These are phyloP conservation scores for Amphiduros pacificus DNA, from an alignment of 2,888 invertebrate species.

Conservation along the genomic window DNA sequence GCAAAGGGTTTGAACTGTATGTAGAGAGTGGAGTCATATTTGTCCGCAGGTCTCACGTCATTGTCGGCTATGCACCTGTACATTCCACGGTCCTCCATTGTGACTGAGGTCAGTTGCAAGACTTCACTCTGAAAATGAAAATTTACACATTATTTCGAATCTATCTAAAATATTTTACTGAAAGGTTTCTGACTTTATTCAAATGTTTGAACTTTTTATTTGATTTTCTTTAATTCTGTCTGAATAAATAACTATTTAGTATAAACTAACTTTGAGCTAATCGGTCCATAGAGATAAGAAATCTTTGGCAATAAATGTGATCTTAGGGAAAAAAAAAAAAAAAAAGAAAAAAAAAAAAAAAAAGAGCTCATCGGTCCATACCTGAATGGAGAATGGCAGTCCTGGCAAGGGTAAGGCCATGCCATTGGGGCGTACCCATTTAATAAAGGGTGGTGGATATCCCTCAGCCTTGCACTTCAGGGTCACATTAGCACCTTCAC, in stretches of 20 bases:
- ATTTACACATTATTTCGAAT: neutral
- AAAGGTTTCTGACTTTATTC: neutral
- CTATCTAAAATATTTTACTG: neutral
- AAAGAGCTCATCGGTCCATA: too few species aligned
- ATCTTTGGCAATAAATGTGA: too few species aligned
- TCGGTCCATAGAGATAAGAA: too few species aligned
- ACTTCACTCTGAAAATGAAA: slow-evolving; percentile 36
- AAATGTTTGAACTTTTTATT: too few species aligned
- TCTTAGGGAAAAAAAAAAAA: too few species aligned
- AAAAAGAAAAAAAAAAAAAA: too few species aligned
- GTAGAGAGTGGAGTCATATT: slow-evolving; percentile 47
- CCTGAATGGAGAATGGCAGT: neutral
- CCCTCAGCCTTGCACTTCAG: slow-evolving; percentile 51
- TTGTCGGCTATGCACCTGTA: slow-evolving; percentile 59
- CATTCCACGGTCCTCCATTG: slow-evolving; percentile 45
- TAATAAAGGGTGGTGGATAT: slow-evolving; percentile 54
- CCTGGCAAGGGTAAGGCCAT: slow-evolving; percentile 37
- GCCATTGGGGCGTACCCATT: slow-evolving; percentile 56
- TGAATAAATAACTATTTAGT: too few species aligned
- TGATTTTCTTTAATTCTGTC: too few species aligned
- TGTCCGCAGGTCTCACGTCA: slow-evolving; percentile 53
- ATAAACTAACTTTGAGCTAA: too few species aligned
- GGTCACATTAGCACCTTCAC: slow-evolving; percentile 36
- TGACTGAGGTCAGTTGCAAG: slow-evolving; percentile 37
- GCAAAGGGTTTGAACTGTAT: slow-evolving; percentile 50